Evolutionary conservation across 2,797 vertebrate genomes (phyloP), one percentile per base, ranked within the genome.

Genomic region (Dipus sagitta): DNA sequence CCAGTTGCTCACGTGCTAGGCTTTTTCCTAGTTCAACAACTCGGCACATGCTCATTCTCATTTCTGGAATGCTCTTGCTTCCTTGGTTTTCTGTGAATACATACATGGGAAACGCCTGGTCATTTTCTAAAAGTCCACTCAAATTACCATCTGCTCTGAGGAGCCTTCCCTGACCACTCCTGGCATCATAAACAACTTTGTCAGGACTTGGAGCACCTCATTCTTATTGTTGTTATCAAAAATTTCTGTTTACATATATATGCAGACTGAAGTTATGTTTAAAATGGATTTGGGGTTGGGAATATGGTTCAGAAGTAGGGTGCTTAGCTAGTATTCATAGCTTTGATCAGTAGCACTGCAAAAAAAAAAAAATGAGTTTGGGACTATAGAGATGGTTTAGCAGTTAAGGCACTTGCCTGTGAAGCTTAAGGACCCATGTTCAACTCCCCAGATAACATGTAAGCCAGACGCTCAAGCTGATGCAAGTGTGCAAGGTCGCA

Each of bases 1-100:
- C 76, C 64, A 86, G 30, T 81, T 89, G 77, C 20, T 15, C 42
- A 78, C 20, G 70, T 71, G 32, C 74, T 77, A 86, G 86, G 38
- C 28, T 78, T 70, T 68, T 82, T 82, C 30, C 92, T 9, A 4
- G 26, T 87, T 81, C 81, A 83, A 68, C 34, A 54, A 28, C 77
- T 89, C 58, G 89, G 81, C 60, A 88, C 52, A 71, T 9, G 60
- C 60, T 79, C 65, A 60, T 86, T 92, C 86, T 85, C 75, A 65
- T 78, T 92, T 80, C 72, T 86, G 60, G 64, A 86, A 86, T 62
- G 58, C 54, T 52, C 62, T 86, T 28, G 64, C 83, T 93, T 38
- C 89, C 52, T 87, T 90, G 26, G n/a, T 58, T 92, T 83, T 68
- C 75, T 87, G 26, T 70, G 78, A 86, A 92, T 26, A 86, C 67